Evolutionary conservation across 2,888 invertebrate species (phyloP).

Genomic region (Lasioglossum pauxillum): DNA sequence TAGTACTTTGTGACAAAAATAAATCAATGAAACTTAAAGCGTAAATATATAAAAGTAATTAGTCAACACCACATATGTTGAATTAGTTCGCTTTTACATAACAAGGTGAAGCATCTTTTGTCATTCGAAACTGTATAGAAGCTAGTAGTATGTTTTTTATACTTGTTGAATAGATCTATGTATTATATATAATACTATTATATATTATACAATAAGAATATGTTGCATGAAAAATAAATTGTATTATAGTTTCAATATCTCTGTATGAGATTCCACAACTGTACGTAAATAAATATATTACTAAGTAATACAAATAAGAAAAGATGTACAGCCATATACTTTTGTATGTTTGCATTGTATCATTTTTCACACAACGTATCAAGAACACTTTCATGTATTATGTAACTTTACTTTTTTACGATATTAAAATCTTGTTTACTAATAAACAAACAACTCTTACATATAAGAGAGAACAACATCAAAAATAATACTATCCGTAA

Average conservation of each 20-base stretch:
- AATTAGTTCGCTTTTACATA: conserved; percentile 14
- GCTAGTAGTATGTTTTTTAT: conserved; percentile 31
- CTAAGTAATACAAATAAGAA: not conserved
- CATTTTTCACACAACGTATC: not conserved
- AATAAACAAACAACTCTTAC: not conserved
- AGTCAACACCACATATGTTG: no score
- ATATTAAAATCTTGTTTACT: not conserved
- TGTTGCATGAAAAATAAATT: conserved; percentile 69
- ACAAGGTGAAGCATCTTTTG: not conserved
- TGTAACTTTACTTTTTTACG: conserved; percentile 3
- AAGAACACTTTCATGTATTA: not conserved
- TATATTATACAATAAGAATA: conserved; percentile 71
- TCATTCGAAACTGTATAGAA: conserved; percentile 20
- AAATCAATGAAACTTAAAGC: conserved; percentile 23
- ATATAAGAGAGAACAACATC: not conserved
- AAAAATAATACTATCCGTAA: conserved; percentile 11
- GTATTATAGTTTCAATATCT: conserved; percentile 70
- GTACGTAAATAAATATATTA: conserved; percentile 19
- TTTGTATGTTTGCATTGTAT: not conserved
- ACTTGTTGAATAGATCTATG: conserved; percentile 3
- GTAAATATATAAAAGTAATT: conserved; percentile 40
- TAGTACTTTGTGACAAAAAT: not conserved
- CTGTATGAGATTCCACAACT: conserved; percentile 1
- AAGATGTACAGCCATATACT: not conserved
- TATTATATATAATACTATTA: conserved; percentile 20